Evolutionary conservation across 2,888 invertebrate species (phyloP).

Genomic region (Palloptera scutellata): DNA sequence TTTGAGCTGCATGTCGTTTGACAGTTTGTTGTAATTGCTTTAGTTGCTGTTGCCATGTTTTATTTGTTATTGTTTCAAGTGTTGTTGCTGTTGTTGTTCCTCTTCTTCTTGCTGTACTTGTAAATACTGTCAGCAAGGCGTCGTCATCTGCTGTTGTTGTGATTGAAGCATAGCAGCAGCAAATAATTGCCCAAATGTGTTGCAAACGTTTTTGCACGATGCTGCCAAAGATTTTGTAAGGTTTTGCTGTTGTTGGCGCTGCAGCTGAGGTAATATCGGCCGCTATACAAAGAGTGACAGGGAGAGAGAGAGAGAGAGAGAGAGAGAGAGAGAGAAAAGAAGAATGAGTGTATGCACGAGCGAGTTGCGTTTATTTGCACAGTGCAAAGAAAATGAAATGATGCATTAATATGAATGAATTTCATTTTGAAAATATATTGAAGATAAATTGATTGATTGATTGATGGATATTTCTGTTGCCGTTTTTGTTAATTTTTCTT

Average conservation of each 20-base stretch:
- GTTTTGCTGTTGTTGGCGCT: constrained; percentile 17
- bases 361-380: too few relatives aligned
- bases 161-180: constrained; percentile 5
- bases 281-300: constrained; percentile 19
- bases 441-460: too few relatives aligned
- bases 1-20: constrained; percentile 33
- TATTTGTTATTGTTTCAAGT: constrained; percentile 20
- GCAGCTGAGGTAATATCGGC: constrained; percentile 34
- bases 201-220: constrained; percentile 23
- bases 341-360: too few relatives aligned
- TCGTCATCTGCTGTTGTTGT: constrained; percentile 25
- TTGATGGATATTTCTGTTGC: too few relatives aligned
- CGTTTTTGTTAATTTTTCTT: too few relatives aligned
- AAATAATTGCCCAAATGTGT: constrained; percentile 19
- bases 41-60: constrained; percentile 30
- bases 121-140: constrained; percentile 7
- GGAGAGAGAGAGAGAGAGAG: constrained; percentile 12
- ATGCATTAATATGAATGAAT: constrained; percentile 25
- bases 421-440: too few relatives aligned
- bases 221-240: constrained; percentile 13
- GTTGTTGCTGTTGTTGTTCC: too few relatives aligned
- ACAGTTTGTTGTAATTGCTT: constrained; percentile 23
- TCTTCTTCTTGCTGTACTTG: constrained; percentile 9
- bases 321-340: constrained; percentile 11
- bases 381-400: constrained; percentile 25